Evolutionary conservation across 2,888 invertebrate genomes (phyloP).

Genomic region (Cryptosula pallasiana): DNA sequence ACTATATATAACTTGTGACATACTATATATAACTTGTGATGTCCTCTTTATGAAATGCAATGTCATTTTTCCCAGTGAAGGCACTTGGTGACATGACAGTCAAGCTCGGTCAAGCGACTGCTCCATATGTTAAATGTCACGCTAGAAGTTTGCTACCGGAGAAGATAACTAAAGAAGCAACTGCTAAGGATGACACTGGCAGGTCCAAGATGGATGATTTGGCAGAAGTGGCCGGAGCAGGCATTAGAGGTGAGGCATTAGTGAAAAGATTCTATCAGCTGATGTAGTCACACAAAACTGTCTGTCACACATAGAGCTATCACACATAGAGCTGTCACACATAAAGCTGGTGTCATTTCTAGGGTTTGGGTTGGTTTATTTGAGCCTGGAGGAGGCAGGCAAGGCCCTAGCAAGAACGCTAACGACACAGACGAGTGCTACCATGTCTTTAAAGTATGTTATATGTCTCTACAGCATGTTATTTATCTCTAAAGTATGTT

Average conservation of each 20-base stretch:
- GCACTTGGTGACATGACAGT: slow-evolving; percentile 65
- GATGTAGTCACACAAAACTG: too few species aligned
- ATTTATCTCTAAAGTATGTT: too few species aligned
- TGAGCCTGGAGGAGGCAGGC: slow-evolving; percentile 68
- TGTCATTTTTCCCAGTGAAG: slow-evolving; percentile 55
- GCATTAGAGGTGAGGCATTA: slow-evolving; percentile 59
- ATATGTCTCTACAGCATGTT: too few species aligned
- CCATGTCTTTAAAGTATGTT: slow-evolving; percentile 68
- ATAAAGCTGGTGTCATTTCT: slow-evolving; percentile 26
- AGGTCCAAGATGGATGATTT: slow-evolving; percentile 59
- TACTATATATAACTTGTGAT: too few species aligned
- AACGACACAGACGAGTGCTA: slow-evolving; percentile 68
- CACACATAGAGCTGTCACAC: too few species aligned
- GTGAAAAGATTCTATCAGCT: too few species aligned
- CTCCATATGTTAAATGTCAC: slow-evolving; percentile 65
- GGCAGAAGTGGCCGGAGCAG: slow-evolving; percentile 66
- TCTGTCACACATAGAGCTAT: too few species aligned
- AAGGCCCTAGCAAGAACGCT: slow-evolving; percentile 60
- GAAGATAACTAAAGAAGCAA: slow-evolving; percentile 55
- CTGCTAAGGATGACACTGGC: slow-evolving; percentile 53
- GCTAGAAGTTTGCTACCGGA: slow-evolving; percentile 61
- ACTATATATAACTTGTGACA: too few species aligned
- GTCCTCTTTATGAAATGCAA: not conserved
- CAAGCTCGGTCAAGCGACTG: slow-evolving; percentile 63
- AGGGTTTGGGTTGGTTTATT: slow-evolving; percentile 67